These are phyloP conservation scores for Papilio gigon DNA, from an alignment of 2,888 invertebrate species.

Conservation along the genomic window DNA sequence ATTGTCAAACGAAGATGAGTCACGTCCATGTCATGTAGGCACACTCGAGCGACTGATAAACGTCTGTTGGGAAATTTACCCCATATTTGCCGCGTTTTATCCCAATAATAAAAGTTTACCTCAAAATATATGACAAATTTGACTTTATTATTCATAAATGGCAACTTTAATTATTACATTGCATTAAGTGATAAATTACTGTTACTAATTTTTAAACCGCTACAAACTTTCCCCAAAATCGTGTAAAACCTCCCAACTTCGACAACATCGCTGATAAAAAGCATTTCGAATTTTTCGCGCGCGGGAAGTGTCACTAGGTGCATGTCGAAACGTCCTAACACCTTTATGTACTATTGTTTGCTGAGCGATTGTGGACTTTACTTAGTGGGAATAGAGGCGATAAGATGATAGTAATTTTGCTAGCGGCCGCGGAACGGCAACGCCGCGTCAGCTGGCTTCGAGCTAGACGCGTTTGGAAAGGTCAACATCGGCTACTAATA, in stretches of 20 bases:
- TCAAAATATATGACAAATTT: background rate
- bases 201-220: background rate
- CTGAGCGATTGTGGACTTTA: conserved; percentile 60
- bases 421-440: conserved; percentile 67
- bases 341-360: conserved; percentile 70
- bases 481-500: conserved; percentile 77
- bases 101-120: background rate
- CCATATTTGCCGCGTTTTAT: conserved; percentile 4
- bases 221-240: conserved; percentile 1
- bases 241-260: conserved; percentile 46
- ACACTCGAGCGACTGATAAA: conserved; percentile 37
- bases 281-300: conserved; percentile 82
- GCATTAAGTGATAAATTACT: too few relatives aligned
- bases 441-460: conserved; percentile 80
- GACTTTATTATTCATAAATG: too few relatives aligned
- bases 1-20: conserved; percentile 2
- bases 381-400: conserved; percentile 64
- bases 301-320: conserved; percentile 72
- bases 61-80: background rate
- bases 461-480: conserved; percentile 77
- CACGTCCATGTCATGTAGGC: conserved; percentile 23
- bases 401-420: conserved; percentile 69
- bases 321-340: conserved; percentile 72
- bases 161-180: too few relatives aligned
- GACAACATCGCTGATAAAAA: conserved; percentile 76